Evolutionary conservation across 2,113 vertebrate species (phyloP).

Genomic region (Clupea harengus): DNA sequence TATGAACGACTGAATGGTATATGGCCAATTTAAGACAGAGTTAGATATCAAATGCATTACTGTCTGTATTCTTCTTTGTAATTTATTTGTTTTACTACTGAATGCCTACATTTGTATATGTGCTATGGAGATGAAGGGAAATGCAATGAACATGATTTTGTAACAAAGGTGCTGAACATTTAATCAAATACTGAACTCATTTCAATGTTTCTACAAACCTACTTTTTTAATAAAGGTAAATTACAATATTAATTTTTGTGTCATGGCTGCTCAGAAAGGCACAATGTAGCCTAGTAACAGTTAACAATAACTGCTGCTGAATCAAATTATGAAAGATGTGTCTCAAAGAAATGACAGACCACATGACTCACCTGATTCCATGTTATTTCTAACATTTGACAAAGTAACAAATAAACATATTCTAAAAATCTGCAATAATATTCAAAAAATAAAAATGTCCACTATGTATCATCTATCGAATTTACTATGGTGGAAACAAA

Average conservation of each 20-base stretch:
- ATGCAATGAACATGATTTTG: conserved; percentile 47
- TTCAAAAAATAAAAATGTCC: no score
- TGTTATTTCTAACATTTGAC: no score
- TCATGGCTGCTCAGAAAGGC: neutral
- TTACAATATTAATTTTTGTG: neutral
- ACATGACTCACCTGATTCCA: no score
- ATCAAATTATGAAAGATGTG: neutral
- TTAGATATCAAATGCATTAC: conserved; percentile 34
- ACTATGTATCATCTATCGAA: no score
- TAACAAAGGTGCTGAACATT: conserved; percentile 76
- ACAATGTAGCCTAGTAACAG: neutral
- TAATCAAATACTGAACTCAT: conserved; percentile 56
- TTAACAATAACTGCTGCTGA: neutral
- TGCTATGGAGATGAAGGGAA: conserved; percentile 36
- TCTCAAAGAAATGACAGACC: no score
- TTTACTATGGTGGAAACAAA: no score
- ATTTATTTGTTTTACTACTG: conserved; percentile 81
- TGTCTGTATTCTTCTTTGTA: conserved; percentile 63
- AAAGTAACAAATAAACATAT: no score
- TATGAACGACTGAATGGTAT: neutral
- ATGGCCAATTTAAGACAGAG: neutral
- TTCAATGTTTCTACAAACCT: conserved; percentile 35
- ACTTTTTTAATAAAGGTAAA: conserved; percentile 55
- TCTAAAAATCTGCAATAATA: no score
- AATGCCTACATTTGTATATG: conserved; percentile 67